Base-by-base conservation (phyloP, 92 coral and sea anemone genomes). In the Meandrina meandrites region DNA sequence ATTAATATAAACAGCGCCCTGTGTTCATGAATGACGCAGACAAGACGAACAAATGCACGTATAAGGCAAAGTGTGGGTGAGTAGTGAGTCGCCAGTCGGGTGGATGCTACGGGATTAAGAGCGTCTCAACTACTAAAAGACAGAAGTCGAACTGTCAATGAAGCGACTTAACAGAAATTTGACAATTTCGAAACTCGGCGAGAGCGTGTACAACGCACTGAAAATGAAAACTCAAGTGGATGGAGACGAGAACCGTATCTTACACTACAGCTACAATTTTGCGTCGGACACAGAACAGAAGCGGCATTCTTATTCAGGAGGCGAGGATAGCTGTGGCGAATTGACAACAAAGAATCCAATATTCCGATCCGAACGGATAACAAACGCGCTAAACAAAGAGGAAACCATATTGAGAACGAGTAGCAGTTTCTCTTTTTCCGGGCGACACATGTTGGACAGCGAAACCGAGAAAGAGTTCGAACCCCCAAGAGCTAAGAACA, bases 251-350 rank as follows among this genome's bases (percentile, higher is more conserved):
- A 84, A 82, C 24, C 86, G 90, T 6, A 91, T 91, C 36, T 37
- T 90, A 36, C 94, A 92, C 13, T 94, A 92, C 76, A 94, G 98
- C 62, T 94, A 94, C 89, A 94, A 94, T 36, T 75, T 94, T 51
- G 60, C 58, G n/a, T 21, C 64, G 40, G 58, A 47, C n/a, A 73
- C 45, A 18, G 48, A 73, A 1, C 78, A 34, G 50, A 35, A 73
- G 27, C 51, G 48, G 24, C 45, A 40, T 35, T 40, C 78, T 1
- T 35, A 6, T 10, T 21, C 78, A 36, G 13, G 30, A 4, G 78
- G 78, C 27, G 27, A 35, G 48, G 51, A 22, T 18, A 57, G 45
- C 19, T 69, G 17, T 22, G 67, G 66, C 40, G 68, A 24, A 70
- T 51, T 48, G 79, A 32, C 79, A 53, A 82, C 35, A 71, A 31